A percentile compares a stretch with the other conserved stretches of the same genome.
phyloP scores from a whole-genome alignment of 2,888 invertebrate species.

The Rotaria magnacalcarata region DNA sequence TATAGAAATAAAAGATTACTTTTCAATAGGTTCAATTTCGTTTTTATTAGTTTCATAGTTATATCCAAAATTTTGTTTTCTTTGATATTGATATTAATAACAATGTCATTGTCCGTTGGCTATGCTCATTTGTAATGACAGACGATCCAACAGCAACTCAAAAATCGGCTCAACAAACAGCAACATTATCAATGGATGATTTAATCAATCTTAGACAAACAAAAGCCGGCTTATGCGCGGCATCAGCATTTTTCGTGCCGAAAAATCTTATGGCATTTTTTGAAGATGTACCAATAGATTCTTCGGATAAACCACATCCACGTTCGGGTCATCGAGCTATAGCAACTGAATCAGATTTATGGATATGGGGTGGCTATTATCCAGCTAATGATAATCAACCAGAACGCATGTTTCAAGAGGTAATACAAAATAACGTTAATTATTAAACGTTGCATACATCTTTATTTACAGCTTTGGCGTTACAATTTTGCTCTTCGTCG shows the following conservation, averaged over 20 bases:
- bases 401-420: slow-evolving; percentile 16
- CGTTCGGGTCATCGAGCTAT: slow-evolving; percentile 45
- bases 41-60: background rate
- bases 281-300: background rate
- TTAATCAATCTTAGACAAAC: background rate
- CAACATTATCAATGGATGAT: background rate
- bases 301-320: background rate
- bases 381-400: slow-evolving; percentile 20
- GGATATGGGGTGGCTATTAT: slow-evolving; percentile 46
- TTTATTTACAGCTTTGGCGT: slow-evolving; percentile 41
- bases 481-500: slow-evolving; percentile 42
- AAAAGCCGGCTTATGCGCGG: background rate
- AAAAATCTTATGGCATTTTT: background rate
- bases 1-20: background rate
- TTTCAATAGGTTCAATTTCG: no score
- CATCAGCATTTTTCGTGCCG: background rate
- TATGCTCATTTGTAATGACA: slow-evolving; percentile 8
- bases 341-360: slow-evolving; percentile 39
- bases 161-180: background rate
- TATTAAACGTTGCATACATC: background rate
- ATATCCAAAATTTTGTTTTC: background rate
- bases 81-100: slow-evolving; percentile 16
- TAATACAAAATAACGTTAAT: background rate
- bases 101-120: background rate
- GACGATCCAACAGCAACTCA: background rate